Percentiles rank a stretch among this genome's conserved stretches.
Conservation (phyloP, 2,113 vertebrate species). For the Dolichotis patagonum region DNA sequence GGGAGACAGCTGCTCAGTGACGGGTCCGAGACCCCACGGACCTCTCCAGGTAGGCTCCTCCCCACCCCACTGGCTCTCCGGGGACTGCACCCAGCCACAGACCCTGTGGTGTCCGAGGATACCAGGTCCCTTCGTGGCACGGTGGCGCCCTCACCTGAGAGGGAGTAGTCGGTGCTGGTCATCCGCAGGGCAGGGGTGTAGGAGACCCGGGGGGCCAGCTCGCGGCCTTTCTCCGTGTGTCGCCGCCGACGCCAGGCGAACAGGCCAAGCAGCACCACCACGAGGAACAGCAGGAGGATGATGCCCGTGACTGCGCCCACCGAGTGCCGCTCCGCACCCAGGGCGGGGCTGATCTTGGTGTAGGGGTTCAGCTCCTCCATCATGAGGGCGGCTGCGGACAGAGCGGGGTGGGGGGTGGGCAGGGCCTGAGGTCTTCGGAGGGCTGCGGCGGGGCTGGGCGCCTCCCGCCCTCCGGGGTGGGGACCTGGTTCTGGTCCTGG, state of each 20-base stretch:
- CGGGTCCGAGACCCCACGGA: neutral
- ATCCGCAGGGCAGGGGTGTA: constrained; percentile 97
- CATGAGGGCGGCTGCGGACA: constrained; percentile 94
- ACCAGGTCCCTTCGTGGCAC: neutral
- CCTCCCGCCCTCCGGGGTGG: neutral
- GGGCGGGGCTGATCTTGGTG: constrained; percentile 98
- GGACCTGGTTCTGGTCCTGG: neutral
- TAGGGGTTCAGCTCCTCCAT: constrained; percentile 99
- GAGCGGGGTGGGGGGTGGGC: neutral
- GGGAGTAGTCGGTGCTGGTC: constrained; percentile 96
- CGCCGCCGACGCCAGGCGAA: constrained; percentile 97
- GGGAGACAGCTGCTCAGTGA: neutral
- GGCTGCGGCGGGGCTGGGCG: neutral
- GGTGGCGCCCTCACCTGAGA: constrained; percentile 93
- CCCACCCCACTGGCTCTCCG: neutral
- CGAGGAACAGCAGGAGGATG: constrained; percentile 96
- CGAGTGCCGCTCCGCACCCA: constrained; percentile 96
- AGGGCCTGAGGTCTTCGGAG: neutral
- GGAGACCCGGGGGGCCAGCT: constrained; percentile 95
- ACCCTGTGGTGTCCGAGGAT: neutral
- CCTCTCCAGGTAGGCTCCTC: neutral
- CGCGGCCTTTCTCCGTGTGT: constrained; percentile 96
- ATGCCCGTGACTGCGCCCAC: constrained; percentile 98
- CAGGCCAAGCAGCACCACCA: constrained; percentile 95
- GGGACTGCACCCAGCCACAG: neutral